Percentiles rank a stretch among this genome's conserved stretches.
These are phyloP conservation scores for Lissonota sp. DNA, from an alignment of 2,888 invertebrate species.

Conservation along the genomic window DNA sequence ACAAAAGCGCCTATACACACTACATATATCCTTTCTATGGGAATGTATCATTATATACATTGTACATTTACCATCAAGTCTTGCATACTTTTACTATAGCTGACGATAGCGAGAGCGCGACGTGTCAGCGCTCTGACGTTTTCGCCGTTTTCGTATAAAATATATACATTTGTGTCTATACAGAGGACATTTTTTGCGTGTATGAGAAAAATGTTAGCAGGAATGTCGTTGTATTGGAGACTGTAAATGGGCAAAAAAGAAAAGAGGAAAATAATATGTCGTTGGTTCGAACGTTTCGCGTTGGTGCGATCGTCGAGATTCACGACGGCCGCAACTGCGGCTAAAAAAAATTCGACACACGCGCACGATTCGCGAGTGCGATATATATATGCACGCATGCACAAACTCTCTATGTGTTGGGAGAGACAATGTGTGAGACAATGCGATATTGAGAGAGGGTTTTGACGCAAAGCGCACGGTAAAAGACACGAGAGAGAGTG, in stretches of 20 bases:
- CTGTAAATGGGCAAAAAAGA: constrained; percentile 67
- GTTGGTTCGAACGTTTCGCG: constrained; percentile 49
- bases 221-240: constrained; percentile 60
- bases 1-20: too few relatives aligned
- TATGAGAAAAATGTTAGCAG: constrained; percentile 18
- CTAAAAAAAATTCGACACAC: background rate
- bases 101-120: background rate
- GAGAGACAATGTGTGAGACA: too few relatives aligned
- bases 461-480: constrained; percentile 41
- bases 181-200: constrained; percentile 15
- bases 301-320: constrained; percentile 47
- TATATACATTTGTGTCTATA: background rate
- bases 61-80: background rate
- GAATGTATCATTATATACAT: constrained; percentile 13
- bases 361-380: background rate
- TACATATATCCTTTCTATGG: constrained; percentile 10
- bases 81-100: background rate
- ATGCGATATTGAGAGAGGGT: constrained; percentile 57
- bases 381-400: background rate
- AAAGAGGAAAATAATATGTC: constrained; percentile 68
- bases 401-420: constrained; percentile 11
- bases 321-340: constrained; percentile 29
- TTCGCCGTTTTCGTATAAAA: background rate
- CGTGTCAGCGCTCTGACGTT: constrained; percentile 1
- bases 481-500: constrained; percentile 27